These are phyloP conservation scores for Petrosia ficiformis DNA, from an alignment of 37 sponge, comb jelly and placozoan species.

Conservation along the genomic window DNA sequence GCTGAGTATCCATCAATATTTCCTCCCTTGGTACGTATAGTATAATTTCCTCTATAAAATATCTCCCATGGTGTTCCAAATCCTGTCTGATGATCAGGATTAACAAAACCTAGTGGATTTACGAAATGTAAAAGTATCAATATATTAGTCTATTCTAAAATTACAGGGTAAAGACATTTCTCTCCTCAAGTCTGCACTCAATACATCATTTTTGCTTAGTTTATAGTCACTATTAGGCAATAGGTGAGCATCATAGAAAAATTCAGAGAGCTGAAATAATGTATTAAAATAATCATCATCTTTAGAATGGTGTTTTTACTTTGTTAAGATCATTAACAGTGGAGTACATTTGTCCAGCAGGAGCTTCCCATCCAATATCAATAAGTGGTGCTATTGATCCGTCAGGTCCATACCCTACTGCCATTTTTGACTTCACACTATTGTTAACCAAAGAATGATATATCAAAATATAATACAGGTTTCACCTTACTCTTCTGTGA, in stretches of 20 bases:
- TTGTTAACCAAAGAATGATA: background rate
- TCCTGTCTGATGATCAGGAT: slow-evolving; percentile 49
- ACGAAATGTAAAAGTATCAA: background rate
- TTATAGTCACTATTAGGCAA: background rate
- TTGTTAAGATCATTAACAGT: slow-evolving; percentile 49
- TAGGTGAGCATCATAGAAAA: slow-evolving; percentile 14
- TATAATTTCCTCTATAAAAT: slow-evolving; percentile 39
- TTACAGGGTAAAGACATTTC: background rate
- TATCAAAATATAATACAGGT: background rate
- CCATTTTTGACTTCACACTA: slow-evolving; percentile 58
- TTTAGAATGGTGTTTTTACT: slow-evolving; percentile 5
- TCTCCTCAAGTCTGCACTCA: background rate
- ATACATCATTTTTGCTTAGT: background rate
- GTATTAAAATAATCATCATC: background rate
- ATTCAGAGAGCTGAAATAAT: slow-evolving; percentile 6
- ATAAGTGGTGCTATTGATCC: slow-evolving; percentile 45
- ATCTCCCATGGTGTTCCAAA: slow-evolving; percentile 87
- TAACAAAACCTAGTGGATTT: slow-evolving; percentile 49
- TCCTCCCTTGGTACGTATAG: slow-evolving; percentile 64
- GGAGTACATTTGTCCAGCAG: slow-evolving; percentile 87
- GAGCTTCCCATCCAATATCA: slow-evolving; percentile 64
- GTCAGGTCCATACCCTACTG: slow-evolving; percentile 55
- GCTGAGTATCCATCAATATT: slow-evolving; percentile 75
- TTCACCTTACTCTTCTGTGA: slow-evolving; percentile 42
- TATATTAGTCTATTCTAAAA: background rate